Evolutionary conservation across 2,888 invertebrate genomes (phyloP), one percentile per base, ranked within the genome.

Genomic region (Dasypogon diadema): DNA sequence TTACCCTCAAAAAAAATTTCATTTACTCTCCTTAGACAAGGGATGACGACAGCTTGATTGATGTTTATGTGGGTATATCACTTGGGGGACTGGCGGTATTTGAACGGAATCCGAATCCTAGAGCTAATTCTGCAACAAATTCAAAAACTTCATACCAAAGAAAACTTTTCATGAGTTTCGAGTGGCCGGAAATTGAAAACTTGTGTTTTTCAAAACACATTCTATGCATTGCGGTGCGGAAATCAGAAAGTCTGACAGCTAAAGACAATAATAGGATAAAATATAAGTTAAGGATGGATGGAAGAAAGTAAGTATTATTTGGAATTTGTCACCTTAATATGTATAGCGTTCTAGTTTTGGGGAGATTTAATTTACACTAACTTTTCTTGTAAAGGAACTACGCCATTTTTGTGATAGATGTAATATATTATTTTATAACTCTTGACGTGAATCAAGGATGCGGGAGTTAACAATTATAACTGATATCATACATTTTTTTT

Each of bases 101-200:
- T 55, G 77, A 80, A 34, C 74, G 80, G 6, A 78, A 78, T 72
- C 48, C 42, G 22, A 55, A 63, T 22, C 74, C 65, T 5, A 21
- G 65, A 24, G 51, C 75, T 24, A 68, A 73, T 70, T 51, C 75
- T 22, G 74, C 55, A 22, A 75, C 60, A 14, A 78, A 77, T 75
- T 77, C 77, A 22, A 79, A 78, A 72, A 76, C 83, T 77, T 81
- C 84, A 78, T 84, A 83, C 79, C 85, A 86, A 76, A 85, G 86
- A 51, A 82, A 84, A 78, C 79, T 86, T 6, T 86, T 85, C 78
- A 85, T 85, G 80, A 84, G 84, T 78, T 89, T 90, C 81, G 88
- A 88, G 79, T 93, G 93, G 93, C 89, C 90, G 80, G 91, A 91
- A 79, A 92, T 93, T 80, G 92, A 92, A 81, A 93, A 92, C 79